Percentiles rank a stretch among this genome's conserved stretches.
Conservation (phyloP, 2,113 vertebrate species). For the Poeciliopsis turrubarensis region DNA sequence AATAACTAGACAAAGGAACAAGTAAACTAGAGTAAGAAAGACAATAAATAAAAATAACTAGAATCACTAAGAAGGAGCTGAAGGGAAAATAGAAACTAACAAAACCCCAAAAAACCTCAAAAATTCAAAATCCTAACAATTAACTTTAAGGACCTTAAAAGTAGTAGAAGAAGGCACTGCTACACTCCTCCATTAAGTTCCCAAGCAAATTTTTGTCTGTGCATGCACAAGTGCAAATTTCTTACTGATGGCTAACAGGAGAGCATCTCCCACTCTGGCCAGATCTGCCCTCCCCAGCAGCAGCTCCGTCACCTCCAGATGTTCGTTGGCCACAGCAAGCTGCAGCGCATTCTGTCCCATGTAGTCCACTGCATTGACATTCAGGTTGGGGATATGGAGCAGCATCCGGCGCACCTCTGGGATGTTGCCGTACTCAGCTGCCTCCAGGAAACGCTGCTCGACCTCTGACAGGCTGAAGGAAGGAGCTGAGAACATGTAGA, state of each 20-base stretch:
- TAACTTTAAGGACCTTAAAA: no score
- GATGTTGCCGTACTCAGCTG: conserved; percentile 97
- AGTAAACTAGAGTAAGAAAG: no score
- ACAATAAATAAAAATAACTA: no score
- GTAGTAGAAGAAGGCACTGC: no score
- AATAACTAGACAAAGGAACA: no score
- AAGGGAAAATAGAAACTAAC: no score
- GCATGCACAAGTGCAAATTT: conserved; percentile 16
- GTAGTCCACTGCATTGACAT: conserved; percentile 96
- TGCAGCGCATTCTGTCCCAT: conserved; percentile 98
- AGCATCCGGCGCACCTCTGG: conserved; percentile 95
- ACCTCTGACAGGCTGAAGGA: conserved; percentile 86
- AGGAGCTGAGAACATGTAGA: conserved; percentile 94
- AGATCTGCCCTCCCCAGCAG: conserved; percentile 91
- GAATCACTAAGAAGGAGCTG: no score
- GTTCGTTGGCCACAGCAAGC: conserved; percentile 93
- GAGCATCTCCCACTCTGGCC: conserved; percentile 92
- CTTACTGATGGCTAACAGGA: conserved; percentile 92
- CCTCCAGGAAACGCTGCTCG: conserved; percentile 94
- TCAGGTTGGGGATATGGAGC: conserved; percentile 89
- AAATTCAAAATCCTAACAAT: no score
- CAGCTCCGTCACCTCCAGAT: conserved; percentile 94
- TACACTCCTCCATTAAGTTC: neutral
- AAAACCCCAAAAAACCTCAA: no score
- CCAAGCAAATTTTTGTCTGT: neutral